Conservation (phyloP, 2,888 invertebrate species). For the Clepsis dumicolana region DNA sequence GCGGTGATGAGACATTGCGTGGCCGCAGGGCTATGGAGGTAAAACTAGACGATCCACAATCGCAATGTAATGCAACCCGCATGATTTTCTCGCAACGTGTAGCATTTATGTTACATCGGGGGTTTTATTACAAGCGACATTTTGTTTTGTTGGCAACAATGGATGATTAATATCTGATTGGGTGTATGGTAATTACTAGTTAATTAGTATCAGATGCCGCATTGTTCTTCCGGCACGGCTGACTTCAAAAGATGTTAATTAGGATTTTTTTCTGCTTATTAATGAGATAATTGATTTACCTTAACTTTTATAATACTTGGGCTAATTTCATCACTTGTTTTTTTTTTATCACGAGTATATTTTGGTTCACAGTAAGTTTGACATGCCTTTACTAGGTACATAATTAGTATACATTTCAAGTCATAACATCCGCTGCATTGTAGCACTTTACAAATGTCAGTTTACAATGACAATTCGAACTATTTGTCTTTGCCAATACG, state of each 20-base stretch:
- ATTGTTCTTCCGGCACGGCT: background rate
- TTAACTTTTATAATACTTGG: background rate
- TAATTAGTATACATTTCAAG: no score
- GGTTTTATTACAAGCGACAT: constrained; percentile 27
- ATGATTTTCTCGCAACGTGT: background rate
- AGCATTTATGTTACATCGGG: constrained; percentile 20
- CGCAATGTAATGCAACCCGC: background rate
- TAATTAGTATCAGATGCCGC: constrained; percentile 2
- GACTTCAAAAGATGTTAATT: background rate
- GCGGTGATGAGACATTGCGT: background rate
- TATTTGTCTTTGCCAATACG: no score
- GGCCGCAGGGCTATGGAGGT: background rate
- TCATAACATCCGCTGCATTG: no score
- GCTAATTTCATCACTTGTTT: no score
- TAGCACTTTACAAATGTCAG: no score
- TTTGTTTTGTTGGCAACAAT: constrained; percentile 27
- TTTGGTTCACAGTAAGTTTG: no score
- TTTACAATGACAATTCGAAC: no score
- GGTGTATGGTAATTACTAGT: constrained; percentile 7
- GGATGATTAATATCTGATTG: constrained; percentile 24
- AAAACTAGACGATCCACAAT: background rate
- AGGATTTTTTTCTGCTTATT: background rate
- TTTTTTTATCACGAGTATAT: background rate
- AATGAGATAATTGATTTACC: background rate
- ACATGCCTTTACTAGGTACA: no score